These are phyloP conservation scores for Drosophila chauvacae DNA, from an alignment of 1,140 invertebrate genomes.

Conservation along the genomic window DNA sequence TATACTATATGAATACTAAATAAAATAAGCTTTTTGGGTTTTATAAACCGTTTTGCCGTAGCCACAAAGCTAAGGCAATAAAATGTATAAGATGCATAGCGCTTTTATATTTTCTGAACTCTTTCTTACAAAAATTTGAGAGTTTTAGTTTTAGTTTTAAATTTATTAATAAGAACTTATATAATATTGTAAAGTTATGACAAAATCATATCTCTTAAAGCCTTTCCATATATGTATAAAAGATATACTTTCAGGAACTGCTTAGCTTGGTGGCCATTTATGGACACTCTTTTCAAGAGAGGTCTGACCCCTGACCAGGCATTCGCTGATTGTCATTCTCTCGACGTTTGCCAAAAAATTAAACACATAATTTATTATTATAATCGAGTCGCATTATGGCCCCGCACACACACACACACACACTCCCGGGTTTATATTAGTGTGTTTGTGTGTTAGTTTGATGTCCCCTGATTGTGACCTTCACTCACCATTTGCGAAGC, in stretches of 20 bases:
- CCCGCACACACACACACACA: conserved; percentile 12
- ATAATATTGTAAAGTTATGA: too few species aligned
- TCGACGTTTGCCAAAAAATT: conserved; percentile 46
- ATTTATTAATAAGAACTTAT: too few species aligned
- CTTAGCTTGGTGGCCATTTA: neutral
- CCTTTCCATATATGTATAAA: neutral
- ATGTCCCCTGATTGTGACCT: conserved; percentile 56
- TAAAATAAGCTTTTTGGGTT: too few species aligned
- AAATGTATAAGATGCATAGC: too few species aligned
- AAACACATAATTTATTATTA: conserved; percentile 54
- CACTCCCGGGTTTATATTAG: neutral
- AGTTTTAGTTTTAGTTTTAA: neutral
- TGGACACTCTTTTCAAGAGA: neutral
- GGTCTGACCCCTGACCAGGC: conserved; percentile 26
- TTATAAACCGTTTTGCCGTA: too few species aligned
- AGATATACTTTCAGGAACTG: neutral
- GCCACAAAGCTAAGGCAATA: too few species aligned
- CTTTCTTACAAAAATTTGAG: too few species aligned
- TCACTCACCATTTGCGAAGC: conserved; percentile 62
- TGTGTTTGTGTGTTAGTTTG: conserved; percentile 20
- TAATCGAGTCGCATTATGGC: conserved; percentile 47
- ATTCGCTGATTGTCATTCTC: conserved; percentile 19
- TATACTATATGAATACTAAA: too few species aligned
- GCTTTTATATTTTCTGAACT: too few species aligned
- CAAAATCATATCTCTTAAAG: neutral